Conservation (phyloP, 2,797 vertebrate genomes). For the Ceryle rudis region DNA sequence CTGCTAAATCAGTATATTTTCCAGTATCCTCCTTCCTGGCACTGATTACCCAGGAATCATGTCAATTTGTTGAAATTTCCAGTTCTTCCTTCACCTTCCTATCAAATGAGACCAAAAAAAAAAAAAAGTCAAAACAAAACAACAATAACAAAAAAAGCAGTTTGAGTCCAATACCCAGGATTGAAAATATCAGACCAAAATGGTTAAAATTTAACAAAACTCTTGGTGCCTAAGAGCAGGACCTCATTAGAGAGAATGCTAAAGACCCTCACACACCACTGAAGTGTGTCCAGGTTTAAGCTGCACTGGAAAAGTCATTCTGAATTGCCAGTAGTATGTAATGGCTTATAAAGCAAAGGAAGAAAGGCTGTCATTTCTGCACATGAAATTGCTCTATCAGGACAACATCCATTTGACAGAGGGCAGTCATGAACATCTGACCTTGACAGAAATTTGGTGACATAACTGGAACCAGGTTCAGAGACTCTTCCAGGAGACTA, state of each 20-base stretch:
- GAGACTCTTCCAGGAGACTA: neutral
- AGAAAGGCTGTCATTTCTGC: neutral
- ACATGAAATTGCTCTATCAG: neutral
- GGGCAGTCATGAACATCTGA: neutral
- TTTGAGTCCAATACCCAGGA: neutral
- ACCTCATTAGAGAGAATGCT: neutral
- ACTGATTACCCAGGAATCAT: neutral
- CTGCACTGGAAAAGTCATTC: neutral
- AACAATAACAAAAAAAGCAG: neutral
- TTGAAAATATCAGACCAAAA: neutral
- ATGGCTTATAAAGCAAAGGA: neutral
- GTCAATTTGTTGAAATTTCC: neutral
- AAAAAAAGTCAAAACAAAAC: neutral
- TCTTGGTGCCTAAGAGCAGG: neutral
- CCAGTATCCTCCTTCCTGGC: neutral
- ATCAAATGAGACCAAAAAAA: neutral
- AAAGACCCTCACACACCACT: neutral
- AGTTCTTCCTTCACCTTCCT: neutral
- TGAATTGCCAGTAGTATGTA: neutral
- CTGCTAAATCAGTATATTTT: neutral
- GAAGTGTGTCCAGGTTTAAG: neutral
- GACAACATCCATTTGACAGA: neutral
- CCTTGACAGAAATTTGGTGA: neutral
- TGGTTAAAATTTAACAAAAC: neutral
- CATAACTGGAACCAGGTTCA: neutral